Base-by-base conservation (phyloP, 2,113 vertebrate species). In the Plecotus auritus region DNA sequence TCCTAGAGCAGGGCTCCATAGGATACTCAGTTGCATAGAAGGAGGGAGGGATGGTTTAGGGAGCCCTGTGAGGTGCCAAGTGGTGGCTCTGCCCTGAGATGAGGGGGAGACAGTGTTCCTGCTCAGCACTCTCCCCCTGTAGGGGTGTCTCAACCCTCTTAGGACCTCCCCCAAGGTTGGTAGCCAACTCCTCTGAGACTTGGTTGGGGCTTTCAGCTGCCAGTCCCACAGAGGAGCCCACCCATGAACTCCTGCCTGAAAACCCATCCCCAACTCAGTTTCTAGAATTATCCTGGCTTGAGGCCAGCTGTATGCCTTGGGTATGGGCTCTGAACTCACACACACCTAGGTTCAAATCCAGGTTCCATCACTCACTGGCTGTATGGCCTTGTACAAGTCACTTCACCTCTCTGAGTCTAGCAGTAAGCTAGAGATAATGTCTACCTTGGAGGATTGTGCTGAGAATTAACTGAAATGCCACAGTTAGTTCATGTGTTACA, bases 391-490 rank as follows among this genome's bases (percentile, higher is more conserved):
- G 67, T 93, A 87, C 88, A 88, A 96, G 95, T 97, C 95, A 90
- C 49, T 95, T 37, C 37, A 90, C 94, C 97, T 97, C 95, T 92
- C 95, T 56, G 95, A 92, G 83, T 91, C 87, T 49, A 82, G 85
- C 73, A 85, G 40, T 22, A n/a, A 56, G 32, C 10, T 1, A 61
- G 30, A n/a, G 13, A 42, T 35, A 20, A 51, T 0, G 23, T 40
- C 17, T 9, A 30, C 61, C 32, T 66, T 22, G 40, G 28, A 73
- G 56, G 64, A 35, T 1, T 26, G 9, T 59, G 32, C 67, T 54
- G 42, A 37, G 28, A 67, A 59, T 59, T 16, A 47, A 81, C 32
- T 13, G 81, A 87, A 88, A 87, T 3, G n/a, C 22, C n/a, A 17
- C 11, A 23, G 22, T 32, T 14, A 23, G n/a, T 2, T 40, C 23